Percentiles rank a stretch among this genome's conserved stretches.
Conservation (phyloP, 2,113 vertebrate genomes). For the Pantherophis guttatus region DNA sequence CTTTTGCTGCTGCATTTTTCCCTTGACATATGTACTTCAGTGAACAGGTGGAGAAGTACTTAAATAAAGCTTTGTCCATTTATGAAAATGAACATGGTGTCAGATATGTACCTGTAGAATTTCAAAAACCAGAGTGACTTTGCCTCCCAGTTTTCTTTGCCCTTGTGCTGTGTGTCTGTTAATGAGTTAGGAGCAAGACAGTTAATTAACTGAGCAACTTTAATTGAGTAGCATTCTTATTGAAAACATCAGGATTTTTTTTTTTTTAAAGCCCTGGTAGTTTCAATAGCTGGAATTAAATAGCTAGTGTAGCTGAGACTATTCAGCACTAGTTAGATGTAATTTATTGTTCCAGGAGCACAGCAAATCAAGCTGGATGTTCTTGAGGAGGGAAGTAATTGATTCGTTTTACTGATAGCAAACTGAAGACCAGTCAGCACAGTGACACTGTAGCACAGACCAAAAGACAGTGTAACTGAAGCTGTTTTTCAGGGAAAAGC, state of each 20-base stretch:
- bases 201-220: slow-evolving; percentile 21
- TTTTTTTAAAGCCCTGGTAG: background rate
- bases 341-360: background rate
- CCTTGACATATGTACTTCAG: background rate
- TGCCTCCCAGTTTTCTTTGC: background rate
- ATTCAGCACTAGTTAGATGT: slow-evolving; percentile 4
- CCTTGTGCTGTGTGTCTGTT: background rate
- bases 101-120: background rate
- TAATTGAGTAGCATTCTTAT: background rate
- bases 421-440: background rate
- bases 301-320: background rate
- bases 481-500: background rate
- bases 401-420: background rate
- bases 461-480: background rate
- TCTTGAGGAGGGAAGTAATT: background rate
- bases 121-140: background rate
- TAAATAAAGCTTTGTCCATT: background rate
- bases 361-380: background rate
- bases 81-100: background rate
- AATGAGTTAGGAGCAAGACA: slow-evolving; percentile 14
- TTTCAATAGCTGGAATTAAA: background rate
- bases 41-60: background rate
- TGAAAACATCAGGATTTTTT: background rate
- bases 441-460: background rate
- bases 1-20: background rate